phyloP scores from a whole-genome alignment of 2,113 vertebrate genomes.

The Erythrocebus patas region DNA sequence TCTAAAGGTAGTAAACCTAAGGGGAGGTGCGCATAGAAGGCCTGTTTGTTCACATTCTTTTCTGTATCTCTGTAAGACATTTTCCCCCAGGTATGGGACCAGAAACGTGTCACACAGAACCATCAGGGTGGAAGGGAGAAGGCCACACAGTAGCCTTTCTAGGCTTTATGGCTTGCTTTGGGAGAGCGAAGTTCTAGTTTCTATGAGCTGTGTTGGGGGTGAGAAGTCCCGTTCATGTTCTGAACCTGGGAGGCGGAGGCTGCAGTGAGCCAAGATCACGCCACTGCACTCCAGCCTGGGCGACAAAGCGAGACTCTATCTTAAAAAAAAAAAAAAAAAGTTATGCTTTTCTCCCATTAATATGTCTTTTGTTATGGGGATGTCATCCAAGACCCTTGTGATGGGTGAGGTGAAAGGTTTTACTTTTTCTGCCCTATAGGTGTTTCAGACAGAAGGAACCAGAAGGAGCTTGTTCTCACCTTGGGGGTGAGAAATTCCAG shows the following conservation, averaged over 20 bases:
- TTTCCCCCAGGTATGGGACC: not conserved
- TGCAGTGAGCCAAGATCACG: too few species aligned
- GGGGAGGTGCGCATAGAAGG: not conserved
- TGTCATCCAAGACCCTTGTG: not conserved
- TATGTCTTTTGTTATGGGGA: not conserved
- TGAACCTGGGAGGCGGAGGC: too few species aligned
- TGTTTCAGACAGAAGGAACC: not conserved
- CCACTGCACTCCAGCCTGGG: too few species aligned
- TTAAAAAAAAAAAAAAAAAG: too few species aligned
- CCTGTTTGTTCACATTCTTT: not conserved
- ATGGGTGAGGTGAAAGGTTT: not conserved
- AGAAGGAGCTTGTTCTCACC: not conserved
- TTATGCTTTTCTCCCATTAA: not conserved
- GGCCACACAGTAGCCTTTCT: not conserved
- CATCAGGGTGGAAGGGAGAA: too few species aligned
- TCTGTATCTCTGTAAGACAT: not conserved
- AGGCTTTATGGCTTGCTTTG: not conserved
- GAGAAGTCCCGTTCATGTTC: too few species aligned
- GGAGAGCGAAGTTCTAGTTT: not conserved
- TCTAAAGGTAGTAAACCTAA: too few species aligned
- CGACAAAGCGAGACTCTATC: too few species aligned
- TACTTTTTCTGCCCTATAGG: not conserved
- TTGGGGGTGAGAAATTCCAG: not conserved
- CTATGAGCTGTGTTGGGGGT: too few species aligned
- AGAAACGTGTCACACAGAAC: not conserved